Conservation (phyloP, 2,113 vertebrate genomes). For the Mungos mungo region DNA sequence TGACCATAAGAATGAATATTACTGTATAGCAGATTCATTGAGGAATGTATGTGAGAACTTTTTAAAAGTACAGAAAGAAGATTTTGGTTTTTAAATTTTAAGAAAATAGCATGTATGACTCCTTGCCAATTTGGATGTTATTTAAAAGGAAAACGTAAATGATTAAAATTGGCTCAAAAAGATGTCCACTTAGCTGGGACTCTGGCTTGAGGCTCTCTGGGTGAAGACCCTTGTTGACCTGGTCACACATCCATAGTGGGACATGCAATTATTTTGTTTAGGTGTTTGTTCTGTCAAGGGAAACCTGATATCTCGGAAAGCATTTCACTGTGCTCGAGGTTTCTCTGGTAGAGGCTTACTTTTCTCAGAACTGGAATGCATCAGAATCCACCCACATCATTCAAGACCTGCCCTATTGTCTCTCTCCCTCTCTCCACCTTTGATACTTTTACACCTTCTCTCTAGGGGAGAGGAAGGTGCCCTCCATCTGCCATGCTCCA, state of each 20-base stretch:
- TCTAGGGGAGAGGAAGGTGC: background rate
- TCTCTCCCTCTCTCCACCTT: constrained; percentile 11
- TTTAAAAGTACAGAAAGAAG: background rate
- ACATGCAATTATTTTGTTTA: constrained; percentile 58
- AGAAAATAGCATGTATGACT: background rate
- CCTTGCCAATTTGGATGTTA: background rate
- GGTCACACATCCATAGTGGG: constrained; percentile 58
- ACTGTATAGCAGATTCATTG: background rate
- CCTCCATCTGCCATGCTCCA: constrained; percentile 3
- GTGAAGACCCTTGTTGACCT: constrained; percentile 19
- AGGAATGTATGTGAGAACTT: background rate
- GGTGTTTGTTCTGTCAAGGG: constrained; percentile 66
- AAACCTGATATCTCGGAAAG: constrained; percentile 67
- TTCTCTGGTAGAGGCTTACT: constrained; percentile 64
- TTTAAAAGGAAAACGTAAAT: background rate
- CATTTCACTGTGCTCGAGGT: constrained; percentile 68
- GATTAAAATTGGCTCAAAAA: background rate
- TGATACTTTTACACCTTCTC: constrained; percentile 60
- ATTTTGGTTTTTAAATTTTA: background rate
- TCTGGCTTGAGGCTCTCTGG: background rate
- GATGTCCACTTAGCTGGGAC: background rate
- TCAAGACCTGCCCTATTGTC: constrained; percentile 33
- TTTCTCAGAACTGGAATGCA: constrained; percentile 71
- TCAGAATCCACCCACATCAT: constrained; percentile 59
- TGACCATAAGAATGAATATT: background rate